Evolutionary conservation across 2,113 vertebrate species (phyloP).

Genomic region (Cyrtonyx montezumae): DNA sequence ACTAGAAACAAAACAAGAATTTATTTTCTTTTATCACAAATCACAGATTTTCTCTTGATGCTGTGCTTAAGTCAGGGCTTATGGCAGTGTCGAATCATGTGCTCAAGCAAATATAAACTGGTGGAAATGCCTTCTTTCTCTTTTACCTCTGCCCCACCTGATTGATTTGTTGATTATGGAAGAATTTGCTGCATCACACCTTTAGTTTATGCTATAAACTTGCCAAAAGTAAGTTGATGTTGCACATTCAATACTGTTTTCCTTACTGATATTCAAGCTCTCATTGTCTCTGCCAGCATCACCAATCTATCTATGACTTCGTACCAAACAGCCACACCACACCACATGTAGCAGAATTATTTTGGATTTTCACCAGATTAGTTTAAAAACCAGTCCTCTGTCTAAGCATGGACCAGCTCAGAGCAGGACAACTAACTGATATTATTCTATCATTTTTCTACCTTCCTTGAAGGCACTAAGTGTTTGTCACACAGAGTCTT

Average conservation of each 20-base stretch:
- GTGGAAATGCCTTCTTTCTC: background rate
- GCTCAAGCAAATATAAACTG: background rate
- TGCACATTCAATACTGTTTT: background rate
- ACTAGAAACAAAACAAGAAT: background rate
- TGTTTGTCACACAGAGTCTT: background rate
- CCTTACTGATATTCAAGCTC: background rate
- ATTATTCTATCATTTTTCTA: background rate
- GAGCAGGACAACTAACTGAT: background rate
- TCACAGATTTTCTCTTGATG: background rate
- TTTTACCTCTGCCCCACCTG: background rate
- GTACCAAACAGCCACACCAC: background rate
- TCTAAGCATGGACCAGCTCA: background rate
- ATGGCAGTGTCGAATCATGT: background rate
- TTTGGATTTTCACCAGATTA: background rate
- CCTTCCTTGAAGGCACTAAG: background rate
- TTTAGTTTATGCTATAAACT: background rate
- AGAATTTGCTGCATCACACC: conserved; percentile 7
- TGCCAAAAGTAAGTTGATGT: background rate
- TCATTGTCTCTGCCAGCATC: background rate
- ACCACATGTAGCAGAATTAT: background rate
- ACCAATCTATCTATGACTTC: background rate
- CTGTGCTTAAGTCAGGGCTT: background rate
- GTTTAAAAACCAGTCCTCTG: conserved; percentile 13
- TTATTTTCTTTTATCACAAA: conserved; percentile 20
- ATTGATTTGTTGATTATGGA: conserved; percentile 10